phyloP scores from a whole-genome alignment of 2,888 invertebrate genomes.

The Alsophila aescularia region DNA sequence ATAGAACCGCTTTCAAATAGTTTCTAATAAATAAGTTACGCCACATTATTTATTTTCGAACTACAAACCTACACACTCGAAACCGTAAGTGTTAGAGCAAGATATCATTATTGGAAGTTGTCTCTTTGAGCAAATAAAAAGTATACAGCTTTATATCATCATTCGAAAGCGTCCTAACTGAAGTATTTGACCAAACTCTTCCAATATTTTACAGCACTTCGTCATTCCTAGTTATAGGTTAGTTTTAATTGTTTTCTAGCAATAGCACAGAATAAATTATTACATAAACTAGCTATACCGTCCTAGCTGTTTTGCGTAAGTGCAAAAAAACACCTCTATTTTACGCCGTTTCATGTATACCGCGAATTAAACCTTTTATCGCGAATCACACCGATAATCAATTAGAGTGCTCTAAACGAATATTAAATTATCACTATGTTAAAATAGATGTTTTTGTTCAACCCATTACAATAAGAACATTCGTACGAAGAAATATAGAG shows the following conservation, averaged over 20 bases:
- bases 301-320: no score
- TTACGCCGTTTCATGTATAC: conserved; percentile 4
- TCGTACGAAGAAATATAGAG: conserved; percentile 11
- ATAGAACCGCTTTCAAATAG: not conserved
- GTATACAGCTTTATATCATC: not conserved
- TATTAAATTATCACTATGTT: conserved; percentile 32
- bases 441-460: conserved; percentile 22
- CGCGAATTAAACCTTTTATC: conserved; percentile 15
- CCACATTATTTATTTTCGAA: not conserved
- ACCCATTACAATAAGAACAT: conserved; percentile 11
- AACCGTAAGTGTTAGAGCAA: not conserved
- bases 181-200: not conserved
- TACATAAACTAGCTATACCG: no score
- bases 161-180: conserved; percentile 8
- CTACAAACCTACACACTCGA: not conserved
- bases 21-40: not conserved
- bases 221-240: not conserved
- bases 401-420: conserved; percentile 4
- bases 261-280: no score
- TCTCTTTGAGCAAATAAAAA: conserved; percentile 9
- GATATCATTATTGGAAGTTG: not conserved
- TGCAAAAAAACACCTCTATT: not conserved
- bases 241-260: no score
- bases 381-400: conserved; percentile 4
- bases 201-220: not conserved